Conservation (phyloP, 1,140 invertebrate genomes). For the Atta colombica region DNA sequence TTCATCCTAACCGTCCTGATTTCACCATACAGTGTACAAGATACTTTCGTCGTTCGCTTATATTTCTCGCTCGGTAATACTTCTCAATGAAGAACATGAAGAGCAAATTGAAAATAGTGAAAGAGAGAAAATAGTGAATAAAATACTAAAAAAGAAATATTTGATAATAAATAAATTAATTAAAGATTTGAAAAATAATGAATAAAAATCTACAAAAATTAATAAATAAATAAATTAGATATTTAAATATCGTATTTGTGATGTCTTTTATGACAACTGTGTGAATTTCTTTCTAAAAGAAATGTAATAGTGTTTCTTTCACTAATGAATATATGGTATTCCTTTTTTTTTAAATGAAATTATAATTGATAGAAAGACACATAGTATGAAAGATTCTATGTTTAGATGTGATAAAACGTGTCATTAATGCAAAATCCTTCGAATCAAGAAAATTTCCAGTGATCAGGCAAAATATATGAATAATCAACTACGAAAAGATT, state of each 20-base stretch:
- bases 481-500: not conserved
- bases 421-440: not conserved
- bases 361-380: not conserved
- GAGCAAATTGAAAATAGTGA: not conserved
- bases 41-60: not conserved
- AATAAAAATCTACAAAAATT: not conserved
- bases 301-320: not conserved
- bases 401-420: not conserved
- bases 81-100: not conserved
- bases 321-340: not conserved
- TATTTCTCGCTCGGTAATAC: not conserved
- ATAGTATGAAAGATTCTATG: not conserved
- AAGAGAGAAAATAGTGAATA: not conserved
- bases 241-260: conserved; percentile 13
- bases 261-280: not conserved
- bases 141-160: not conserved
- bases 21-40: not conserved
- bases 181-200: not conserved
- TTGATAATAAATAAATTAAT: conserved; percentile 7
- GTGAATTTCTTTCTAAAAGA: not conserved
- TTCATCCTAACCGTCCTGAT: not conserved
- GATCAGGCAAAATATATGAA: not conserved
- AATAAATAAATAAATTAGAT: not conserved
- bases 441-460: conserved; percentile 9
- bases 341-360: not conserved